Percentiles rank a stretch among this genome's conserved stretches.
These are phyloP conservation scores for Chelonoidis abingdonii DNA, from an alignment of 2,113 vertebrate genomes.

Conservation along the genomic window DNA sequence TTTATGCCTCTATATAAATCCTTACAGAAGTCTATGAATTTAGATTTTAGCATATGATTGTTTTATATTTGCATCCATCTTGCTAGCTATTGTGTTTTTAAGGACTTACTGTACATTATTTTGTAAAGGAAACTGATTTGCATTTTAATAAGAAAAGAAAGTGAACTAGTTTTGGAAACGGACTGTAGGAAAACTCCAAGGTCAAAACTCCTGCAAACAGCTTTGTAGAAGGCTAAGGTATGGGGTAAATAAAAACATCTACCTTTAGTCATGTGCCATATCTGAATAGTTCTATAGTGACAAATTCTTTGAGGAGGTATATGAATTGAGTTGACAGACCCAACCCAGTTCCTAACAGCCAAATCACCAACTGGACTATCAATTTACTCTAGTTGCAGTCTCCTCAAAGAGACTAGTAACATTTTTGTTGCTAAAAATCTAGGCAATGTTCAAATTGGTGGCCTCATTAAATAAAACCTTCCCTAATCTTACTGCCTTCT, in stretches of 20 bases:
- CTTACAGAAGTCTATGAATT: not conserved
- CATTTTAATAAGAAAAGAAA: slow-evolving; percentile 68
- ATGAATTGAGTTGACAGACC: not conserved
- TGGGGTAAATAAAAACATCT: not conserved
- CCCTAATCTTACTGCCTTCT: not conserved
- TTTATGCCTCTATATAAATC: not conserved
- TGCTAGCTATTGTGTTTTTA: slow-evolving; percentile 39
- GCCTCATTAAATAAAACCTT: not conserved
- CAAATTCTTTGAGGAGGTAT: not conserved
- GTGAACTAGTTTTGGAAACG: slow-evolving; percentile 35
- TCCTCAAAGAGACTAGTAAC: not conserved
- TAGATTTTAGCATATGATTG: slow-evolving; percentile 30
- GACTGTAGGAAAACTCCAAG: slow-evolving; percentile 44
- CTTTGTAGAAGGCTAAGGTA: not conserved
- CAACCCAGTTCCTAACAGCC: not conserved
- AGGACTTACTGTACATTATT: slow-evolving; percentile 38
- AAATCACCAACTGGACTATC: not conserved
- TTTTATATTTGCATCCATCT: slow-evolving; percentile 32
- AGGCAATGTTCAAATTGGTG: not conserved
- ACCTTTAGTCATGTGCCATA: not conserved
- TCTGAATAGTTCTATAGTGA: not conserved
- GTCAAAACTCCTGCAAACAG: slow-evolving; percentile 36
- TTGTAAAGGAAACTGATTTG: slow-evolving; percentile 60
- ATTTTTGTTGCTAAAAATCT: not conserved
- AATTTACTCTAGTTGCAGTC: not conserved